Evolutionary conservation across 2,113 vertebrate genomes (phyloP).

Genomic region (Brevimyrus niger): DNA sequence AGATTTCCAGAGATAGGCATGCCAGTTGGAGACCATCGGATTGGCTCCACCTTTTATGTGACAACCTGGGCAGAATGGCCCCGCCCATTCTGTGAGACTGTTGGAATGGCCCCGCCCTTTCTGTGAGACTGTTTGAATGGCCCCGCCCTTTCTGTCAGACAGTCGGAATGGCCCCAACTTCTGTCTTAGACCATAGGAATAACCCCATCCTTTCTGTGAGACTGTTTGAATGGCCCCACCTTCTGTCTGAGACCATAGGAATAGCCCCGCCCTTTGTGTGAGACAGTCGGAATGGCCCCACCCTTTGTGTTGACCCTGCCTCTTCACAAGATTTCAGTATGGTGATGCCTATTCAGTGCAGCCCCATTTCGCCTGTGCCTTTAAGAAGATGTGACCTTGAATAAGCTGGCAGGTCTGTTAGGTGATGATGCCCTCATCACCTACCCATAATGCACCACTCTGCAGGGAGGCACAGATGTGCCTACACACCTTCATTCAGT

Average conservation of each 20-base stretch:
- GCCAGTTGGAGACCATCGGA: neutral
- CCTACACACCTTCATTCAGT: neutral
- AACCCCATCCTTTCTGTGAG: neutral
- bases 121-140: neutral
- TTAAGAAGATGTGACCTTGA: neutral
- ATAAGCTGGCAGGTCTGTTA: neutral
- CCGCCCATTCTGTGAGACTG: neutral
- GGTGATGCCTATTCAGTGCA: neutral
- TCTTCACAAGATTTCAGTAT: neutral
- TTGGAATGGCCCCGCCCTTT: neutral
- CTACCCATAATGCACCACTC: neutral
- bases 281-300: neutral
- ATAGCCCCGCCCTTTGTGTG: neutral
- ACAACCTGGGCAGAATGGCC: neutral
- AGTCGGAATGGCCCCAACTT: neutral
- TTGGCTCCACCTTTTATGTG: neutral
- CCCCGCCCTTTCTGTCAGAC: neutral
- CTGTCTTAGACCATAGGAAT: accelerated
- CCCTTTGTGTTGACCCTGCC: neutral
- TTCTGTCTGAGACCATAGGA: accelerated
- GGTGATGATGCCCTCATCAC: neutral
- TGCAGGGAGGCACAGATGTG: neutral
- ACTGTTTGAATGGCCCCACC: neutral
- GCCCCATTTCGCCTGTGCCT: neutral
- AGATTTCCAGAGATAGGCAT: neutral